Conservation (phyloP, 2,888 invertebrate genomes). For the Aradus depressus region DNA sequence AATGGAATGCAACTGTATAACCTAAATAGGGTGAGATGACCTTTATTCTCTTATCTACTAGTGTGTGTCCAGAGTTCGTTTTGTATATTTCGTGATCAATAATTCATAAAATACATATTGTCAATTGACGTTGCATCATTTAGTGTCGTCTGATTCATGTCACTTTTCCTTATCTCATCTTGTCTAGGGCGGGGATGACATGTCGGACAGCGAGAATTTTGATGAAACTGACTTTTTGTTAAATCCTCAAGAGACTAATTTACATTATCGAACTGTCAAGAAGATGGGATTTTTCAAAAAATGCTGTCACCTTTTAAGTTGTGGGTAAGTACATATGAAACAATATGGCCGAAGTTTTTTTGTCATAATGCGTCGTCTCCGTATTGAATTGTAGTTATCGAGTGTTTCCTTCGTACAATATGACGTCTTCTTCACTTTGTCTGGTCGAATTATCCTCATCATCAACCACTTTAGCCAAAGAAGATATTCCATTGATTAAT, state of each 20-base stretch:
- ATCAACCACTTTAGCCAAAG: constrained; percentile 43
- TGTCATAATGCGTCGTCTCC: constrained; percentile 17
- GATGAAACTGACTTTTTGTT: constrained; percentile 18
- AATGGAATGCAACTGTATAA: constrained; percentile 18
- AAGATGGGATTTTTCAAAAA: constrained; percentile 21
- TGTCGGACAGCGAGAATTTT: constrained; percentile 19
- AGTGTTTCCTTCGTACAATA: constrained; percentile 6
- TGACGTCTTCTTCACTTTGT: constrained; percentile 32
- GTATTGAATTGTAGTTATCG: not conserved
- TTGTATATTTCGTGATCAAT: not conserved
- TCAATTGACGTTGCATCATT: no score
- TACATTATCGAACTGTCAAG: constrained; percentile 13
- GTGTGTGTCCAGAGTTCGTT: not conserved
- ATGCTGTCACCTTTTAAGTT: constrained; percentile 25
- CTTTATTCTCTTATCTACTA: constrained; percentile 5
- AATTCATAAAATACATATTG: no score
- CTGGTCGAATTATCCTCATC: constrained; percentile 33
- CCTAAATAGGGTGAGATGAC: constrained; percentile 19
- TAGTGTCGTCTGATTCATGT: no score
- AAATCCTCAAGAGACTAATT: constrained; percentile 8
- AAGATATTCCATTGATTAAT: constrained; percentile 58
- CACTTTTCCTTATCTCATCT: constrained; percentile 17
- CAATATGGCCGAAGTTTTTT: constrained; percentile 15
- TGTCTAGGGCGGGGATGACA: constrained; percentile 19
- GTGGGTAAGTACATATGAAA: constrained; percentile 30